Conservation (phyloP, 2,797 vertebrate species). For the Hylomyscus alleni region DNA sequence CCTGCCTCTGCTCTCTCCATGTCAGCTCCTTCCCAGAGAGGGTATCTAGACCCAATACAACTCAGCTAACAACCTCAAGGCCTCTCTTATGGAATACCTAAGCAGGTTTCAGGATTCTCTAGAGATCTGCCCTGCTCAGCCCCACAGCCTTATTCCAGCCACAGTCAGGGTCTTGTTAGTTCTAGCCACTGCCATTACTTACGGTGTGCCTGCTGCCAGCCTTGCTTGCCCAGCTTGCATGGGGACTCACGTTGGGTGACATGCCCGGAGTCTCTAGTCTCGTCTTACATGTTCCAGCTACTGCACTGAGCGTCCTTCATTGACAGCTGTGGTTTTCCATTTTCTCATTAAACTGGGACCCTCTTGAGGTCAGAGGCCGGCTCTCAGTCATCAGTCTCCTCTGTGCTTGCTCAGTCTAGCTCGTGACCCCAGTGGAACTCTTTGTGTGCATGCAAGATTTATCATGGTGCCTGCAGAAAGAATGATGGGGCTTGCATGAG, state of each 20-base stretch:
- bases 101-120: accelerated
- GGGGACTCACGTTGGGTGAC: no score
- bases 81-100: not conserved
- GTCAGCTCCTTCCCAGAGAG: accelerated
- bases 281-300: accelerated
- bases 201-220: no score
- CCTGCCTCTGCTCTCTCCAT: no score
- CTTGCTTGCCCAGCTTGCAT: accelerated
- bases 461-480: constrained; percentile 44
- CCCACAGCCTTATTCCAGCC: accelerated
- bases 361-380: not conserved
- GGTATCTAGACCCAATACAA: accelerated
- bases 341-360: not conserved
- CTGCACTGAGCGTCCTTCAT: accelerated
- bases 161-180: accelerated
- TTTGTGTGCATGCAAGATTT: constrained; percentile 41
- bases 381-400: no score
- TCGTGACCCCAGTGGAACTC: not conserved
- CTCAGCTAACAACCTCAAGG: not conserved
- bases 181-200: accelerated
- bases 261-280: accelerated
- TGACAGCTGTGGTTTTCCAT: accelerated
- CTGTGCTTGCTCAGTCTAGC: accelerated
- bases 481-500: constrained; percentile 62
- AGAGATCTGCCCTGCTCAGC: not conserved